These are phyloP conservation scores for Cyanocitta stelleri DNA, from an alignment of 2,113 vertebrate species.

Conservation along the genomic window DNA sequence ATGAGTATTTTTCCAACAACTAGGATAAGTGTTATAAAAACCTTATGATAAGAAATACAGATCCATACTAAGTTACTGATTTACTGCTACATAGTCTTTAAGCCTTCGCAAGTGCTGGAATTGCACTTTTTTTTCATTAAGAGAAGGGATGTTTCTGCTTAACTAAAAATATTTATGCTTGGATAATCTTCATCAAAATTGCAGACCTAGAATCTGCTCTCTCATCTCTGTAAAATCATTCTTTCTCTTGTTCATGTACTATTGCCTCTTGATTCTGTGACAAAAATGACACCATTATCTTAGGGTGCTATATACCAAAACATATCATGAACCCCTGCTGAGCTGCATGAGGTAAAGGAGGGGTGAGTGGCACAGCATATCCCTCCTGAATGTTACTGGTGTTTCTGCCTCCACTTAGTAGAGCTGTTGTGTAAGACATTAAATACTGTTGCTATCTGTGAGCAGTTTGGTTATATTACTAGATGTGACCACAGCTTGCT, in stretches of 20 bases:
- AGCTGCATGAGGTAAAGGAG: neutral
- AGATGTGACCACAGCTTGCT: neutral
- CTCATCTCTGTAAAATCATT: neutral
- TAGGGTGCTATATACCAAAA: neutral
- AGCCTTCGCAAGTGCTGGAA: neutral
- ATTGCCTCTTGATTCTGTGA: neutral
- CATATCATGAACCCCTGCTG: neutral
- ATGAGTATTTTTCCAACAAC: neutral
- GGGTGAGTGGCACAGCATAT: neutral
- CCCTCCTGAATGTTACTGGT: neutral
- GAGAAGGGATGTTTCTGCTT: neutral
- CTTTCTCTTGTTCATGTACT: neutral
- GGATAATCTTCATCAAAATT: neutral
- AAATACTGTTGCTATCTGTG: neutral
- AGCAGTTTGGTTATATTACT: neutral
- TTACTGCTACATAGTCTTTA: neutral
- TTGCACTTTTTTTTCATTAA: neutral
- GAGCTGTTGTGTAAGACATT: neutral
- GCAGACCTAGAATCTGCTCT: neutral
- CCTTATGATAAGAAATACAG: neutral
- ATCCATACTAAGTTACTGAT: neutral
- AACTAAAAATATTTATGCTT: neutral
- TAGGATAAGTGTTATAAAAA: neutral
- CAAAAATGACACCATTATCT: neutral
- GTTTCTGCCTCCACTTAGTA: neutral